Conservation (phyloP, 2,888 invertebrate species). For the Pantelozetes paolii region DNA sequence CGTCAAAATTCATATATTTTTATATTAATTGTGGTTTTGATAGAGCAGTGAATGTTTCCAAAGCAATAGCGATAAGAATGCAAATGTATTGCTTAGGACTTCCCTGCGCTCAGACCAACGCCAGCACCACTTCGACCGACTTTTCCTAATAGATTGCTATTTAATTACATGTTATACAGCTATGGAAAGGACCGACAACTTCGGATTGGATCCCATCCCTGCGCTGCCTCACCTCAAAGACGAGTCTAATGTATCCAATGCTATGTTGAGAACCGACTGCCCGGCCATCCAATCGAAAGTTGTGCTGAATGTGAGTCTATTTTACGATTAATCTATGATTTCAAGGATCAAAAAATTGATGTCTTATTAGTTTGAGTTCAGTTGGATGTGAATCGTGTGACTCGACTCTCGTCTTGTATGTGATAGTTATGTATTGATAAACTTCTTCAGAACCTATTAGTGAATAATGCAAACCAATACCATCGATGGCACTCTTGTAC, state of each 20-base stretch:
- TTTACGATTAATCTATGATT: conserved; percentile 27
- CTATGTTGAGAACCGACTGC: background rate
- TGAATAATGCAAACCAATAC: conserved; percentile 25
- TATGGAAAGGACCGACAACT: conserved; percentile 19
- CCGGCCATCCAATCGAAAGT: background rate
- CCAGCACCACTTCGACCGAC: background rate
- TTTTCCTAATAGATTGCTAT: background rate
- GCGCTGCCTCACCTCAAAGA: background rate
- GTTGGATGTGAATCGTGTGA: conserved; percentile 25
- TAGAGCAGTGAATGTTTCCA: background rate
- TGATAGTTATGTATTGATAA: conserved; percentile 2
- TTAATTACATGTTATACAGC: background rate
- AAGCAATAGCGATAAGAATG: conserved; percentile 19
- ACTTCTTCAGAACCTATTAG: background rate
- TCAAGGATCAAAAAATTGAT: conserved; percentile 29
- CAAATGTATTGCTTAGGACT: conserved; percentile 9
- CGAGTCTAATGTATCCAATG: conserved; percentile 14
- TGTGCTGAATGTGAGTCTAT: conserved; percentile 2
- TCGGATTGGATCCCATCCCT: conserved; percentile 26
- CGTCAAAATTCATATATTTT: too few relatives aligned
- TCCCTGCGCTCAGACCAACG: background rate
- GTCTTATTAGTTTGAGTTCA: conserved; percentile 28
- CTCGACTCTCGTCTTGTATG: background rate
- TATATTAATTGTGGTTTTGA: too few relatives aligned
- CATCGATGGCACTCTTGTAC: conserved; percentile 46